Evolutionary conservation across 2,797 vertebrate genomes (phyloP).

Genomic region (Spinus pinus): DNA sequence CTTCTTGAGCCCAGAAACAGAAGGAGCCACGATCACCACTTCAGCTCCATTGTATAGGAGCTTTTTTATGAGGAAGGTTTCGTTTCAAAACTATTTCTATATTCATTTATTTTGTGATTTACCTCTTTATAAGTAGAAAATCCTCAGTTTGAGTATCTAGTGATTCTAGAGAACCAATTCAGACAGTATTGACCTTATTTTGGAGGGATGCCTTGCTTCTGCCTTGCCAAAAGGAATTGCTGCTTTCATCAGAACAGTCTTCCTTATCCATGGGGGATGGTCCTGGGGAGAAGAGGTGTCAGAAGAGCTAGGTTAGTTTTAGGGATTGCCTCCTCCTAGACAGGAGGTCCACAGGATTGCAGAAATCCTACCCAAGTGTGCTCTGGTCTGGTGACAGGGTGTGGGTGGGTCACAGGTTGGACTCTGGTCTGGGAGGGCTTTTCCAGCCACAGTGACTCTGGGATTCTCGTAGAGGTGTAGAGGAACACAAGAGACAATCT

Average conservation of each 20-base stretch:
- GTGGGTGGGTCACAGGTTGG: neutral
- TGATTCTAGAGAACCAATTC: neutral
- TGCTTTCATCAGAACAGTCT: neutral
- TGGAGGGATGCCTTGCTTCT: neutral
- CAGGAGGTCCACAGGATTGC: neutral
- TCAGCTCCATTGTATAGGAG: neutral
- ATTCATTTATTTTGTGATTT: neutral
- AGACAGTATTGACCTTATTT: neutral
- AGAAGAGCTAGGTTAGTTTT: neutral
- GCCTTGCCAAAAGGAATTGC: neutral
- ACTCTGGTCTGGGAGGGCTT: neutral
- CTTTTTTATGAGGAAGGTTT: neutral
- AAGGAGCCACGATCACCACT: neutral
- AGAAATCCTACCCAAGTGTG: accelerated
- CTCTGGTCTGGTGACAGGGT: neutral
- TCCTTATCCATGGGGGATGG: neutral
- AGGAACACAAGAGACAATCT: accelerated
- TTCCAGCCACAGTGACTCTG: neutral
- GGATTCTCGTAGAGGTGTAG: too few species aligned
- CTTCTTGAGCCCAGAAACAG: neutral
- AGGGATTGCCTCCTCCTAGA: neutral
- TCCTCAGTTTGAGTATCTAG: neutral
- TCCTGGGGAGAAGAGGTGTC: neutral
- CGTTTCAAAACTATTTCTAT: neutral
- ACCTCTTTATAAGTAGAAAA: neutral